A percentile compares a stretch with the other conserved stretches of the same genome.
These are phyloP conservation scores for Diachasmimorpha longicaudata DNA, from an alignment of 1,140 invertebrate species.

Conservation along the genomic window DNA sequence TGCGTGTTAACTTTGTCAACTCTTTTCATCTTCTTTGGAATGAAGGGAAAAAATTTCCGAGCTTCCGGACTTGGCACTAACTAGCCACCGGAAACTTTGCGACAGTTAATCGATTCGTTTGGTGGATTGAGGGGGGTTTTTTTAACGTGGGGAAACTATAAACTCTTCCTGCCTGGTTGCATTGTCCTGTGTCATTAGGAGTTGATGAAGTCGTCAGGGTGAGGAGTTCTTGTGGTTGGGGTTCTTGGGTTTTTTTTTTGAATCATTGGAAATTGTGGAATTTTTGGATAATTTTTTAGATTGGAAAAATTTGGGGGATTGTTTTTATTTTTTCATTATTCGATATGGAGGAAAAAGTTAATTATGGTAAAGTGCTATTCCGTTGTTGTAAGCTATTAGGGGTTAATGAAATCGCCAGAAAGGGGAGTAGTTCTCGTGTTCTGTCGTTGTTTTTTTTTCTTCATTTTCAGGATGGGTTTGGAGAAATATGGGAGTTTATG, in stretches of 20 bases:
- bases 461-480: too few species aligned
- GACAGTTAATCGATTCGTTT: constrained; percentile 7
- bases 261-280: background rate
- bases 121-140: background rate
- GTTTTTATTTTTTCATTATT: too few species aligned
- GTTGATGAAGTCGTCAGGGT: background rate
- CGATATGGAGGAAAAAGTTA: too few species aligned
- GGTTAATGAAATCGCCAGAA: too few species aligned
- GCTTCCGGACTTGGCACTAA: background rate
- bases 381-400: too few species aligned
- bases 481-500: too few species aligned
- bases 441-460: background rate
- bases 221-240: background rate
- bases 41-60: background rate
- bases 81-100: background rate
- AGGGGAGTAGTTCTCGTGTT: too few species aligned
- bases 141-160: background rate
- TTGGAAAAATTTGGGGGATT: background rate
- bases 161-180: background rate
- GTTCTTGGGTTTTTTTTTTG: background rate
- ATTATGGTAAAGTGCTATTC: too few species aligned
- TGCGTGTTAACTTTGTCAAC: constrained; percentile 1
- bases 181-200: background rate
- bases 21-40: background rate
- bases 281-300: too few species aligned